Base-by-base conservation (phyloP, 1,140 invertebrate species). In the Coelopa frigida region DNA sequence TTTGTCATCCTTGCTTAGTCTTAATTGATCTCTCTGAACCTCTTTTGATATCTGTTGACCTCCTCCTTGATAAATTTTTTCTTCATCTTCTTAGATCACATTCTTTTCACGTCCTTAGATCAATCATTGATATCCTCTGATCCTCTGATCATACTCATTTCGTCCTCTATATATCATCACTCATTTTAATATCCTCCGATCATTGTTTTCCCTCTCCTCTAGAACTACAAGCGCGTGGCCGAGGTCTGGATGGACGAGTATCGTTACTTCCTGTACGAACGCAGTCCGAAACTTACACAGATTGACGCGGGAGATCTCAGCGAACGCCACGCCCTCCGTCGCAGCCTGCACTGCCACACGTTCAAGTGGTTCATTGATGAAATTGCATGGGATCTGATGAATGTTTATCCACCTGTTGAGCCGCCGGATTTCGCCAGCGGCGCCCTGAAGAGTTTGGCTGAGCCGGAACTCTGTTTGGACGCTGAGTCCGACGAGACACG, bases 211-310 rank as follows among this genome's bases (percentile, higher is more conserved):
- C 47, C 37, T 54, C 53, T 27, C 49, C 54, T 61, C 11, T 53
- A 89, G 86, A 82, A 97, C 78, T 85, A 94, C 75, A 72, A 86
- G 68, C 77, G 94, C 26, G 84, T 95, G 3, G 93, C 90, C 1
- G 90, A 96, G 64, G 92, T 97, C 2, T 99, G 96, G 96, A 98
- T 98, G 94, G 95, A 97, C 68, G 91, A 95, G 55, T 97, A 94
- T 64, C 87, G 87, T 12, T 77, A 94, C 52, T 86, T 83, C 63
- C 65, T 97, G 43, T 97, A 96, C 68, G 73, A 78, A 33, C 75
- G 84, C 7, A 71, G 81, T 15, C 85, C 90, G 1, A 54, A 54
- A 3, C 80, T 89, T 56, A 78, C 15, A 65, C n/a, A 72, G n/a
- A 75, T 90, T 2, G 76, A 88, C 70, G 75, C 83, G 11, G 94